Base-by-base conservation (phyloP, 2,888 invertebrate genomes). In the Yponomeuta malinellus region DNA sequence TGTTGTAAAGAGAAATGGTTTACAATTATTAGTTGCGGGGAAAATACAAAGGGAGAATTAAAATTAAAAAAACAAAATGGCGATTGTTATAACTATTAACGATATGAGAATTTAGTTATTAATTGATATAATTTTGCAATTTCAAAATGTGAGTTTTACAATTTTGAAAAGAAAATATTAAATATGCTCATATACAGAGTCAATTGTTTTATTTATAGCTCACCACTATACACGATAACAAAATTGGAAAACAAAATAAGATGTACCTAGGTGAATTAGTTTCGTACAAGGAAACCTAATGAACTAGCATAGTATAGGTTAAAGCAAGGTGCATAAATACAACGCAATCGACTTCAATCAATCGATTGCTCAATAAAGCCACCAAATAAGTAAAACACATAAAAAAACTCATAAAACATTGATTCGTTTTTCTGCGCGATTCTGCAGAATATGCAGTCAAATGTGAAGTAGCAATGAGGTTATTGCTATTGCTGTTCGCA, bases 91-190 rank as follows among this genome's bases (percentile, higher is more conserved):
- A 91, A 91, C 89, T 89, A 87, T 89, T 72, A 52, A 70, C 90
- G 88, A 90, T 90, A 91, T 90, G 90, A 90, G 89, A 91, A 90
- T 89, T 90, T 91, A 92, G 90, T 90, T 91, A 71, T 70, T 63
- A 59, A 59, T 59, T 59, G 52, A 59, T 59, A 88, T 91, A 91
- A 90, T 91, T 92, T 92, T 91, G 91, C 90, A 91, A 90, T 89
- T 92, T 91, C 91, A 91, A 91, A 91, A 91, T 92, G 92, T 92
- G 91, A 90, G 90, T 92, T 91, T 92, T 91, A 91, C 92, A 92
- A 92, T 92, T 92, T 92, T 92, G 90, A 92, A 87, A 88, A 88
- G 90, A 90, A 90, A 90, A 90, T 90, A 92, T 90, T 91, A 91
- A 92, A 92, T 92, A 92, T 91, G 91, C 92, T 92, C 92, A 91